Evolutionary conservation across 2,113 vertebrate species (phyloP).

Genomic region (Sphyrna mokarran): DNA sequence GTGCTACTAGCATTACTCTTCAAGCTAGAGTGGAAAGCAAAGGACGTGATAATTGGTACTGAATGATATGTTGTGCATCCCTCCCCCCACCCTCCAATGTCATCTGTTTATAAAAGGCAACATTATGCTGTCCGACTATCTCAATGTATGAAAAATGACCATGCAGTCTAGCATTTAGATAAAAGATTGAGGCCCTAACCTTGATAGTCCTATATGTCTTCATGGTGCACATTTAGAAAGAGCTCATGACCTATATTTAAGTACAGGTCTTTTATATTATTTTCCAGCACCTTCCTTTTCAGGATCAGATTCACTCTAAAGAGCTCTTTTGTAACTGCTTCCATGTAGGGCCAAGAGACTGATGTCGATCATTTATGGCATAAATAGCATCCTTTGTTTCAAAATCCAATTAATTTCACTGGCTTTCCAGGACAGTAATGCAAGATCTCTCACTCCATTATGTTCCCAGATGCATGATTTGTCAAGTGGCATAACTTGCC

Average conservation of each 20-base stretch:
- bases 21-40: neutral
- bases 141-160: neutral
- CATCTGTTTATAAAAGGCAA: neutral
- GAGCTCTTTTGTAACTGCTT: neutral
- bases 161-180: neutral
- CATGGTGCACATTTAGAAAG: neutral
- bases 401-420: conserved; percentile 28
- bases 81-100: neutral
- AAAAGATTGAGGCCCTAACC: neutral
- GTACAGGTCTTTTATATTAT: neutral
- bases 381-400: conserved; percentile 22
- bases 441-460: conserved; percentile 6
- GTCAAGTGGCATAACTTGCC: conserved; percentile 7
- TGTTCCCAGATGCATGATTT: neutral
- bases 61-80: neutral
- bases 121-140: neutral
- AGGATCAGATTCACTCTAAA: conserved; percentile 2
- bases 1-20: neutral
- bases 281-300: neutral
- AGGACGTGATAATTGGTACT: neutral
- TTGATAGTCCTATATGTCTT: neutral
- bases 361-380: neutral
- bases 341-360: neutral
- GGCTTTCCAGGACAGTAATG: neutral
- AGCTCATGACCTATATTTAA: neutral